These are phyloP conservation scores for Bolborhynchus lineola DNA, from an alignment of 2,113 vertebrate genomes.

Conservation along the genomic window DNA sequence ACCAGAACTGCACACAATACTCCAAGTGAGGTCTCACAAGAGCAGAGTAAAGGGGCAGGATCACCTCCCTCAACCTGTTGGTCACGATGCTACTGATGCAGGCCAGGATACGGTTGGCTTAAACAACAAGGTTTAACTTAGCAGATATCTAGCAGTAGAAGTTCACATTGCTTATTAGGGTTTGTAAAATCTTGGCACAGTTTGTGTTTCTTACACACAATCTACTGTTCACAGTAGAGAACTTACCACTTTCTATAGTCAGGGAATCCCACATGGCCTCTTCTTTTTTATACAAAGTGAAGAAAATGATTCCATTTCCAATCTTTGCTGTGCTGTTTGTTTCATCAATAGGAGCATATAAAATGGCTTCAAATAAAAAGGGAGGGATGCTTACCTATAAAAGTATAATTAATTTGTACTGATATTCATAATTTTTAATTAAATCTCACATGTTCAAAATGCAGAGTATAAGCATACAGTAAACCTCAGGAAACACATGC, in stretches of 20 bases:
- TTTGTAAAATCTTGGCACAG: background rate
- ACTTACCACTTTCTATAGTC: constrained; percentile 71
- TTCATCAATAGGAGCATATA: constrained; percentile 84
- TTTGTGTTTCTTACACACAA: background rate
- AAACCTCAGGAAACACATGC: background rate
- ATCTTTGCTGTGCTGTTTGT: constrained; percentile 83
- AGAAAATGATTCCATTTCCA: constrained; percentile 78
- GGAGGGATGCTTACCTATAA: constrained; percentile 87
- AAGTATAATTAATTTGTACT: background rate
- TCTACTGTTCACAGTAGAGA: background rate
- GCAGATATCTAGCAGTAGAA: background rate
- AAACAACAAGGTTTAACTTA: background rate
- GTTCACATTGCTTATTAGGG: background rate
- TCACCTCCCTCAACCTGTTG: no score
- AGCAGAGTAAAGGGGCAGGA: no score
- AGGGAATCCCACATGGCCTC: constrained; percentile 81
- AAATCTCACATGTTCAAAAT: background rate
- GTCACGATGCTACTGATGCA: no score
- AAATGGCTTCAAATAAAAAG: constrained; percentile 88
- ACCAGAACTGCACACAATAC: no score
- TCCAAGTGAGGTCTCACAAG: no score
- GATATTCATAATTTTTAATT: background rate
- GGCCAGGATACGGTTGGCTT: no score
- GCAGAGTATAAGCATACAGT: background rate
- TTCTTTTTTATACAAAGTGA: constrained; percentile 85